phyloP scores from a whole-genome alignment of 2,797 vertebrate genomes.

The Odontamblyopus rebecca region DNA sequence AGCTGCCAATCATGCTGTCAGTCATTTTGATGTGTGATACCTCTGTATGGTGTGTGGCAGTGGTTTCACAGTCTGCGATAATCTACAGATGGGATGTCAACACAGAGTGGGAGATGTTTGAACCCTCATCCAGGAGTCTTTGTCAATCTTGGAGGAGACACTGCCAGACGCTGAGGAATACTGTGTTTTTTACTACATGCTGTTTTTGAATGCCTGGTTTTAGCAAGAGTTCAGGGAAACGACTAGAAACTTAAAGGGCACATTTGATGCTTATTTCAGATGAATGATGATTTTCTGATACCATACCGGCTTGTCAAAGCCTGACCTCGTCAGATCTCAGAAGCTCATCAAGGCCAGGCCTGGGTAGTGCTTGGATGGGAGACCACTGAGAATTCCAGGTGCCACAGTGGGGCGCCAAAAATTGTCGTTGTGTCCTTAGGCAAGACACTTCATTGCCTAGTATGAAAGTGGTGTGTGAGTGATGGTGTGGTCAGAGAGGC shows the following conservation, averaged over 20 bases:
- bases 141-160: conserved; percentile 10
- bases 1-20: conserved; percentile 14
- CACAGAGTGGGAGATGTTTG: background rate
- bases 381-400: too few species aligned
- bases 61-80: conserved; percentile 5
- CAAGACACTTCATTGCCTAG: too few species aligned
- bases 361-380: too few species aligned
- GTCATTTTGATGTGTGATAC: conserved; percentile 8
- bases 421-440: too few species aligned
- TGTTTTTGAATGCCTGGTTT: background rate
- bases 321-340: too few species aligned
- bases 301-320: too few species aligned
- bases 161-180: background rate
- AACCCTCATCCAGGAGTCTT: conserved; percentile 5
- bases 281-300: too few species aligned
- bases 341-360: too few species aligned
- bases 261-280: too few species aligned
- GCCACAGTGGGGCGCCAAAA: too few species aligned
- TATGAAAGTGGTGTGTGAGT: too few species aligned
- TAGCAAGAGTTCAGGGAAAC: background rate
- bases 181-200: background rate
- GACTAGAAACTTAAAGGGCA: background rate
- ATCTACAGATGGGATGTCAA: conserved; percentile 10
- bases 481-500: too few species aligned
- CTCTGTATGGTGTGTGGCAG: conserved; percentile 4